phyloP scores from a whole-genome alignment of 2,888 invertebrate species.

The Drosophila falleni region DNA sequence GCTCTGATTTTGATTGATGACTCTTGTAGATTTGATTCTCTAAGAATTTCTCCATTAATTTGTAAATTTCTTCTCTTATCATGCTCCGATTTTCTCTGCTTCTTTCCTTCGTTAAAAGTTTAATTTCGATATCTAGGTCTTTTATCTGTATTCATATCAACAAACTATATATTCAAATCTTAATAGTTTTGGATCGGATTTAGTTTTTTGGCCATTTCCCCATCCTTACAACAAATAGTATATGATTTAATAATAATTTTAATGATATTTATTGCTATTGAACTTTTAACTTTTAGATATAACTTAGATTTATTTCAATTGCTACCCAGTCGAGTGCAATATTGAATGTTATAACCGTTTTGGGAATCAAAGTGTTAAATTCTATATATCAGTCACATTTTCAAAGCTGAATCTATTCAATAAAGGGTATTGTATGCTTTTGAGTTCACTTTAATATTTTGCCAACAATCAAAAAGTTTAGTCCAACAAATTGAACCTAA shows the following conservation, averaged over 20 bases:
- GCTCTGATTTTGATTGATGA: conserved; percentile 49
- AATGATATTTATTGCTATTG: no score
- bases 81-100: no score
- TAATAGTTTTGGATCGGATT: no score
- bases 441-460: conserved; percentile 12
- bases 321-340: conserved; percentile 1
- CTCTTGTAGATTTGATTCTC: conserved; percentile 30
- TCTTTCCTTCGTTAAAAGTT: no score
- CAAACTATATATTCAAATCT: no score
- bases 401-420: conserved; percentile 2
- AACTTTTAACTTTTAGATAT: no score
- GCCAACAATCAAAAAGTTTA: conserved; percentile 54
- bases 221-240: no score
- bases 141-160: no score
- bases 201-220: no score
- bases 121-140: no score
- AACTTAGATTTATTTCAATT: not conserved
- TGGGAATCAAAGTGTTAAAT: conserved; percentile 10
- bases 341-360: conserved; percentile 2
- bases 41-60: not conserved
- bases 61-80: no score
- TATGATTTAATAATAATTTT: no score
- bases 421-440: conserved; percentile 19
- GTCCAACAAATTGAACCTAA: conserved; percentile 59
- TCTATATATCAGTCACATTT: not conserved